phyloP scores from a whole-genome alignment of 1,140 invertebrate genomes.

The Trinorchestia longiramus region DNA sequence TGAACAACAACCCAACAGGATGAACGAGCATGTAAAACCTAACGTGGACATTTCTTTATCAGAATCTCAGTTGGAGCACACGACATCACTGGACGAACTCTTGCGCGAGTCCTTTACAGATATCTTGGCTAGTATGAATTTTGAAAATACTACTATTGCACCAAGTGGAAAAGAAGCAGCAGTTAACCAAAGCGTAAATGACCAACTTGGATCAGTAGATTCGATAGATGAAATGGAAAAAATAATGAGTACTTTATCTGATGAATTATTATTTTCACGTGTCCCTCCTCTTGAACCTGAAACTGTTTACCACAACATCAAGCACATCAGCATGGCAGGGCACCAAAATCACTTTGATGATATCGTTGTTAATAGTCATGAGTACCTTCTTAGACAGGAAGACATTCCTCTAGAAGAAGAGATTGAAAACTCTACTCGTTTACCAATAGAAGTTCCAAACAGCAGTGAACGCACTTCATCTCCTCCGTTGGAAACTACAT shows the following conservation, averaged over 20 bases:
- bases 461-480: no score
- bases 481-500: no score
- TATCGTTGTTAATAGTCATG: not conserved
- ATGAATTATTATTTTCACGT: not conserved
- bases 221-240: constrained; percentile 25
- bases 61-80: not conserved
- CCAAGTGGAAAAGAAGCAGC: not conserved
- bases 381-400: not conserved
- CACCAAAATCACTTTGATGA: not conserved
- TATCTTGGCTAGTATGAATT: not conserved
- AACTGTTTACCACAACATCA: not conserved
- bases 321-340: constrained; percentile 13
- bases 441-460: no score
- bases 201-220: not conserved
- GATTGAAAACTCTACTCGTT: not conserved
- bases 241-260: not conserved
- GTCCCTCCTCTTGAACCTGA: not conserved
- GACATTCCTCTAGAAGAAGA: not conserved
- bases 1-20: not conserved
- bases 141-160: not conserved
- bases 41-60: no score
- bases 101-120: not conserved
- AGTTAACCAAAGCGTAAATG: not conserved
- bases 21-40: no score
- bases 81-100: not conserved